Conservation (phyloP, 1,140 invertebrate genomes). For the Oreohelix idahoensis region DNA sequence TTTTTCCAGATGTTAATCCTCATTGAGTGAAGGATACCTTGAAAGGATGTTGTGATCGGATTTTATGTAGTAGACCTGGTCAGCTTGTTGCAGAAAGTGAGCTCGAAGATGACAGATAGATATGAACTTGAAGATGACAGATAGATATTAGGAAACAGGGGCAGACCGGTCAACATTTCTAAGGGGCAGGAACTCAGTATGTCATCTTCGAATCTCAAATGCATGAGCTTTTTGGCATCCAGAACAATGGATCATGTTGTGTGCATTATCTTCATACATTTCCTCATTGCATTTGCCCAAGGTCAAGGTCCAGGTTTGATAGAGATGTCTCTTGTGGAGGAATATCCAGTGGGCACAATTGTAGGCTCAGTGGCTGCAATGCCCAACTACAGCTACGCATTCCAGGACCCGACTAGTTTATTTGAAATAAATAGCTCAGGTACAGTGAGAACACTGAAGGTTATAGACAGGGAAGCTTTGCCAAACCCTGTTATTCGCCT, state of each 20-base stretch:
- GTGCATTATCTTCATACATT: conserved; percentile 49
- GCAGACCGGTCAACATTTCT: neutral
- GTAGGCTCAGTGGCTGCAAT: conserved; percentile 44
- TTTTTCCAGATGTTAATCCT: neutral
- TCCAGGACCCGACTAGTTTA: conserved; percentile 46
- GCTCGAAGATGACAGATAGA: neutral
- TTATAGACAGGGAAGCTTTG: conserved; percentile 56
- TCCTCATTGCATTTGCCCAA: conserved; percentile 50
- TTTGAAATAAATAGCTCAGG: conserved; percentile 51
- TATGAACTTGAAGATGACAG: neutral
- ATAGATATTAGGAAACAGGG: neutral
- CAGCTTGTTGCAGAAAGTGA: no score
- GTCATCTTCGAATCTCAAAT: neutral
- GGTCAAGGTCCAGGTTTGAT: conserved; percentile 51
- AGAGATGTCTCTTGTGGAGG: conserved; percentile 46
- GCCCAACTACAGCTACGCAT: conserved; percentile 41
- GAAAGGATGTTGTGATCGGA: neutral
- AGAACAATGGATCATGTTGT: conserved; percentile 35
- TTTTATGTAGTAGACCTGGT: neutral
- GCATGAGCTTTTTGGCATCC: neutral
- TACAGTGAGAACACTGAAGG: conserved; percentile 45
- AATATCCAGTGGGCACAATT: conserved; percentile 37
- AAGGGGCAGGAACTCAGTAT: neutral
- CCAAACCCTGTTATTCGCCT: conserved; percentile 46
- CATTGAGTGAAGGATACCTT: neutral